Evolutionary conservation across 2,888 invertebrate genomes (phyloP).

Genomic region (Parnassius apollo): DNA sequence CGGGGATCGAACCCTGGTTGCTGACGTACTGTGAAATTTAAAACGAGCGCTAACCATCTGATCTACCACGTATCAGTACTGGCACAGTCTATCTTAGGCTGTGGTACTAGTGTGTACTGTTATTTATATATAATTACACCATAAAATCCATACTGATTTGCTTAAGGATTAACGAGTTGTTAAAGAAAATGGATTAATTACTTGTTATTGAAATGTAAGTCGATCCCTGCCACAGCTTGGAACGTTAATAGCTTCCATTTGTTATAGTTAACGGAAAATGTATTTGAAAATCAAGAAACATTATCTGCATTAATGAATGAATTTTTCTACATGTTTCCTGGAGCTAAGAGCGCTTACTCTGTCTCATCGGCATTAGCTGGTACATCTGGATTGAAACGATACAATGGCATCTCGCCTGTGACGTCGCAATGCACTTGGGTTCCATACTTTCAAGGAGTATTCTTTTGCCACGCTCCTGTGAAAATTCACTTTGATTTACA

Average conservation of each 20-base stretch:
- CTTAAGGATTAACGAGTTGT: too few relatives aligned
- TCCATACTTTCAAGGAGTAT: constrained; percentile 66
- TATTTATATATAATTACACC: too few relatives aligned
- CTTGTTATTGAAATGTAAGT: too few relatives aligned
- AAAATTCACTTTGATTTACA: constrained; percentile 66
- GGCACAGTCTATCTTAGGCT: too few relatives aligned
- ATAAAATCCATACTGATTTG: too few relatives aligned
- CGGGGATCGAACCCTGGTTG: too few relatives aligned
- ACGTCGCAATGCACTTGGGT: constrained; percentile 63
- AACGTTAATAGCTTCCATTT: not conserved
- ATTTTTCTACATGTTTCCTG: constrained; percentile 63
- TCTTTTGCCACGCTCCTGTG: constrained; percentile 58
- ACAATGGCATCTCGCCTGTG: constrained; percentile 43
- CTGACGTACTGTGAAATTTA: too few relatives aligned
- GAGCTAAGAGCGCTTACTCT: constrained; percentile 58
- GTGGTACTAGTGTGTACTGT: too few relatives aligned
- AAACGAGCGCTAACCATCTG: too few relatives aligned
- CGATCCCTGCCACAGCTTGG: too few relatives aligned
- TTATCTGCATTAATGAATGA: constrained; percentile 65
- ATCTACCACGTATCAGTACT: too few relatives aligned
- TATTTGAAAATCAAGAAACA: constrained; percentile 59
- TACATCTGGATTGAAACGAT: constrained; percentile 50
- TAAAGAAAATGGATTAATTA: too few relatives aligned
- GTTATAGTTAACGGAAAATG: constrained; percentile 59
- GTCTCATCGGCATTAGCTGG: constrained; percentile 63